These are phyloP conservation scores for Acrobasis repandana DNA, from an alignment of 2,888 invertebrate species.

Conservation along the genomic window DNA sequence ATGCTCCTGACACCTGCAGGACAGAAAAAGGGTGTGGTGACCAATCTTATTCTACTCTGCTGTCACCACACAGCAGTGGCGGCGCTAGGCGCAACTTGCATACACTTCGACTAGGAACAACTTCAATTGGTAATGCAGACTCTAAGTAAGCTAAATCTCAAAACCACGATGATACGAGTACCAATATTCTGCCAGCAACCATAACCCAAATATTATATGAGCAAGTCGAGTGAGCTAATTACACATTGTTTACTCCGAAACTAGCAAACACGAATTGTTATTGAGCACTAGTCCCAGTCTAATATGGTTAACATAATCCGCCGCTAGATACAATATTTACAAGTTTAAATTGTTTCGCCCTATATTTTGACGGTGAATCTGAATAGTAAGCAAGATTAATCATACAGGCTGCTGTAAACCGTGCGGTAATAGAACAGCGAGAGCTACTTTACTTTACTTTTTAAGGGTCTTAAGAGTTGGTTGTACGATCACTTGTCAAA, in stretches of 20 bases:
- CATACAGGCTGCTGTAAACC: not conserved
- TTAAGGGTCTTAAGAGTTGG: not conserved
- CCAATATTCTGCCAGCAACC: no score
- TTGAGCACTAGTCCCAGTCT: not conserved
- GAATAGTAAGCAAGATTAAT: no score
- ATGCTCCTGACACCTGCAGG: no score
- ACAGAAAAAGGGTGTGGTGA: no score
- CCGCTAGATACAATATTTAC: conserved; percentile 12
- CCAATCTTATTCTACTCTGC: no score
- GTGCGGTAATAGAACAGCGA: not conserved
- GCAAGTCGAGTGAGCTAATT: not conserved
- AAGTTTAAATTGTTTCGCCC: not conserved
- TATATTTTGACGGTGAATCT: not conserved
- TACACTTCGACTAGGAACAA: no score
- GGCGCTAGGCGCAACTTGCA: no score
- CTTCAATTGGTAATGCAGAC: no score
- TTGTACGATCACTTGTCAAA: not conserved
- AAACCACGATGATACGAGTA: no score
- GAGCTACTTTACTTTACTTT: not conserved
- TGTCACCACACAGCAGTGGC: no score
- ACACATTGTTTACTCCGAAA: not conserved
- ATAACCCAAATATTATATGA: not conserved
- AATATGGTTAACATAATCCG: conserved; percentile 7
- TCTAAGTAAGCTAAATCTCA: no score
- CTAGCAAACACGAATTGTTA: not conserved